Conservation (phyloP, 35 echinoderm and acorn worm genomes). For the Anneissia japonica region DNA sequence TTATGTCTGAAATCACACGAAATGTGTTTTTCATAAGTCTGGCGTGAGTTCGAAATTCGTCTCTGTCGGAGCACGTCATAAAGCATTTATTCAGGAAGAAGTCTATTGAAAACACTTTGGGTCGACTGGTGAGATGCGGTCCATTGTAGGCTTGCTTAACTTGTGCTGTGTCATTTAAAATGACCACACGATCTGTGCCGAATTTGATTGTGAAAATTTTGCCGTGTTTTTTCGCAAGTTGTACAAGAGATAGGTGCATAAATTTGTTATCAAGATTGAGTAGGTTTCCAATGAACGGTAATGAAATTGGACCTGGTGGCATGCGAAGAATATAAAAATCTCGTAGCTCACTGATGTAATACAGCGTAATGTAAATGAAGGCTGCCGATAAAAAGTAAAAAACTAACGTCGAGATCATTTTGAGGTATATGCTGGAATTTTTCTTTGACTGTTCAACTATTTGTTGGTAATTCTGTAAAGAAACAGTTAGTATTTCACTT, state of each 20-base stretch:
- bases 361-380: conserved; percentile 34
- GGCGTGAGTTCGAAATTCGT: conserved; percentile 79
- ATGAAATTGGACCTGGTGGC: conserved; percentile 64
- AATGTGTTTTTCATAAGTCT: conserved; percentile 92
- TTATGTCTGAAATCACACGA: conserved; percentile 66
- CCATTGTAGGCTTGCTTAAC: conserved; percentile 89
- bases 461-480: not conserved
- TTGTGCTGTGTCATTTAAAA: conserved; percentile 63
- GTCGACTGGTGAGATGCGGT: conserved; percentile 67
- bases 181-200: conserved; percentile 76
- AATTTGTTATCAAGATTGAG: conserved; percentile 57
- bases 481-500: no score
- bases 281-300: conserved; percentile 86
- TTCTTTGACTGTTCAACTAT: not conserved
- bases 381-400: not conserved
- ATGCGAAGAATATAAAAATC: conserved; percentile 56
- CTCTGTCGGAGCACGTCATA: conserved; percentile 74
- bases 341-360: conserved; percentile 65
- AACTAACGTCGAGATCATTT: not conserved
- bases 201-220: conserved; percentile 82
- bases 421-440: not conserved
- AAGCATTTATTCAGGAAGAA: conserved; percentile 91
- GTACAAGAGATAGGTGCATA: conserved; percentile 56
- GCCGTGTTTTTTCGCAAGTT: conserved; percentile 68
- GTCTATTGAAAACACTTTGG: conserved; percentile 86